Evolutionary conservation across 2,888 invertebrate species (phyloP), one percentile per base, ranked within the genome.

Genomic region (Stegana nigrithorax): DNA sequence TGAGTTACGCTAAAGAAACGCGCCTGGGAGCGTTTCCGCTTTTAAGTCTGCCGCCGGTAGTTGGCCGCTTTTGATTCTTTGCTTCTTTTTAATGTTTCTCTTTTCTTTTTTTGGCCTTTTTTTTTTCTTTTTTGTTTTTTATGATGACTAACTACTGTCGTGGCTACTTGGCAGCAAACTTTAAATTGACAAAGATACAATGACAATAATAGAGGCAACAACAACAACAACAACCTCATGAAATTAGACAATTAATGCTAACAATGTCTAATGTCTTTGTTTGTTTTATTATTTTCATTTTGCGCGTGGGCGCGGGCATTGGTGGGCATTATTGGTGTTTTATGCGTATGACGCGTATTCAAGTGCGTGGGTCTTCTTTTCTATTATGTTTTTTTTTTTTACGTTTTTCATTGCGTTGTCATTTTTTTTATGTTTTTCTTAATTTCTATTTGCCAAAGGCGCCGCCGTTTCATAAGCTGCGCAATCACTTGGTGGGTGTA

Each of bases 221-320:
- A 55, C 51, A 53, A 53, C 51, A 29, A 36, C 36, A 47, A 73
- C 78, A 75, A 77, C 78, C n/a, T n/a, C n/a, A n/a, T n/a, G n/a
- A 75, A 76, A 76, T 76, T 73, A 77, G 78, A 77, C 78, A 73
- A 71, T 73, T 77, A 72, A 72, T 75, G 78, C 67, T 76, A 76
- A 76, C 75, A 77, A 68, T 76, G 36, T 36, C 26, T 55, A 55
- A 36, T 55, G 32, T 36, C 53, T 53, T 27, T 53, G 27, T 55
- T 32, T 53, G 6, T 39, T 39, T 39, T 39, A 2, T 5, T n/a
- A 39, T n/a, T 17, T 39, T 8, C 10, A 36, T 36, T n/a, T n/a
- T n/a, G 4, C 36, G n/a, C 12, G 32, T 32, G n/a, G 32, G 32
- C 17, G 17, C 14, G 17, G n/a, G 6, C 39, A 10, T 8, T 3